Conservation (phyloP, 1,140 invertebrate species). For the Drosophila serrata region DNA sequence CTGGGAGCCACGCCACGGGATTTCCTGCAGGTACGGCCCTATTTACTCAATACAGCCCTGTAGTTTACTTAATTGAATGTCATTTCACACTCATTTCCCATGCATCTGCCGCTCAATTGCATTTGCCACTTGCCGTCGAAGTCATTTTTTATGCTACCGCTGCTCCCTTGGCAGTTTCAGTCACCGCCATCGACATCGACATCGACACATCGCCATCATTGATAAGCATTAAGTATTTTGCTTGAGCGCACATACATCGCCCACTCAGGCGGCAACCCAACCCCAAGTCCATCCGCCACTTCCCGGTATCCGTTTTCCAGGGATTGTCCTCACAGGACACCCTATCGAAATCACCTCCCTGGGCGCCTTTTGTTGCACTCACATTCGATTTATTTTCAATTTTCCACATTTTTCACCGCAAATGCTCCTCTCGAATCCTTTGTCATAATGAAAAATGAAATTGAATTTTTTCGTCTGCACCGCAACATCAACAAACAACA, state of each 20-base stretch:
- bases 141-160: constrained; percentile 66
- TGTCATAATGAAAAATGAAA: constrained; percentile 83
- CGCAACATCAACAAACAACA: constrained; percentile 46
- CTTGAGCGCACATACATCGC: constrained; percentile 63
- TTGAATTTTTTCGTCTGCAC: constrained; percentile 77
- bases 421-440: constrained; percentile 49
- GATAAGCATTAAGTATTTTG: constrained; percentile 80
- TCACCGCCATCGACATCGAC: constrained; percentile 36
- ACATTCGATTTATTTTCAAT: constrained; percentile 84
- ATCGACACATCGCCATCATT: constrained; percentile 59
- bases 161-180: constrained; percentile 47
- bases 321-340: constrained; percentile 16
- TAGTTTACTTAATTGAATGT: constrained; percentile 67
- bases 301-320: neutral
- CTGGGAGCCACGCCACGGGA: constrained; percentile 96
- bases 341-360: constrained; percentile 16
- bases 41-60: constrained; percentile 25
- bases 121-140: constrained; percentile 52
- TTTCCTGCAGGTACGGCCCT: constrained; percentile 91
- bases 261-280: constrained; percentile 12
- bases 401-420: constrained; percentile 80
- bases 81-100: constrained; percentile 69
- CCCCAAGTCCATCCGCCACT: constrained; percentile 1
- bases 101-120: constrained; percentile 58
- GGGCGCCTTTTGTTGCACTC: constrained; percentile 75